Conservation (phyloP, 2,797 vertebrate species). For the Zonotrichia albicollis region DNA sequence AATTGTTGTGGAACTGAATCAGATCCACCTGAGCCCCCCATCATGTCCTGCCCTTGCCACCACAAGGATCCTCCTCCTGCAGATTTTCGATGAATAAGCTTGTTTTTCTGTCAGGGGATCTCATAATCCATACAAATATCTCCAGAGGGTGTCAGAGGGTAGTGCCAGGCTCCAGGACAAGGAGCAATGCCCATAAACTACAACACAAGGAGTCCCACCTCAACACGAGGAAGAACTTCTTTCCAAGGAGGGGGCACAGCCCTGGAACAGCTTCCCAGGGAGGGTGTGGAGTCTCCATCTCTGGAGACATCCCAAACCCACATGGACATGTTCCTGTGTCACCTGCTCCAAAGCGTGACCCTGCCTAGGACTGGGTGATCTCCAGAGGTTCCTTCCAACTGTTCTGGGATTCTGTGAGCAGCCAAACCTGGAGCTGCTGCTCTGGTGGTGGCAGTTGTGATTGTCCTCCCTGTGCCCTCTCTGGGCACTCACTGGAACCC, state of each 20-base stretch:
- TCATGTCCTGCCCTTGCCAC: background rate
- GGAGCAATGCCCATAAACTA: fast-evolving
- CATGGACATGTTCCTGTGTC: fast-evolving
- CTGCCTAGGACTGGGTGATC: background rate
- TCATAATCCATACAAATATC: background rate
- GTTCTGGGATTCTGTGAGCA: background rate
- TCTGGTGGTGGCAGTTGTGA: background rate
- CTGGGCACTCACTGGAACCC: background rate
- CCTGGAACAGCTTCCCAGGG: background rate
- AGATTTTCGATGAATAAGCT: background rate
- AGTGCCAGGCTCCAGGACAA: background rate
- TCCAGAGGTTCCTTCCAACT: background rate
- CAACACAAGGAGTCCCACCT: background rate
- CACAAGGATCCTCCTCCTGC: background rate
- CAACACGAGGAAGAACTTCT: background rate
- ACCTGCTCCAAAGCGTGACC: background rate
- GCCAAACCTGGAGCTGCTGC: background rate
- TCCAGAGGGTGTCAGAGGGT: background rate
- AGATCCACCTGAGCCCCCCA: fast-evolving
- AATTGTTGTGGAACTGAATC: background rate
- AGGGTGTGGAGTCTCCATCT: background rate
- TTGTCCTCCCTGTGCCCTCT: background rate
- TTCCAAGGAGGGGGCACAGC: background rate
- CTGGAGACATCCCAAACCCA: background rate
- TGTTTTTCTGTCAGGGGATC: background rate